phyloP scores from a whole-genome alignment of 2,888 invertebrate genomes.

The Clostera curtula region DNA sequence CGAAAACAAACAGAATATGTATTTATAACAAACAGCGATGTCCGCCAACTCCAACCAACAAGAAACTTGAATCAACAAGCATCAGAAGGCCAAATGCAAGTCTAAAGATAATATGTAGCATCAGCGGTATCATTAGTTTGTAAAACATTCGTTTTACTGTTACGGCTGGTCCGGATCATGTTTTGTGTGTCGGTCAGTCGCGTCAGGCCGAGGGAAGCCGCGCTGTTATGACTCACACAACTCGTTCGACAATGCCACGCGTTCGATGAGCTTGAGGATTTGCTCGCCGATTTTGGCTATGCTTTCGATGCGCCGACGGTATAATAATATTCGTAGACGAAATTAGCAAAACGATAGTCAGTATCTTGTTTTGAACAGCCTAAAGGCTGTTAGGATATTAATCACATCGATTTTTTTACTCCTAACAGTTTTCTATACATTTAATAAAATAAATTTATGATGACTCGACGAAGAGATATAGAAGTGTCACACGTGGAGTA shows the following conservation, averaged over 20 bases:
- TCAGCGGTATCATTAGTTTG: slow-evolving; percentile 14
- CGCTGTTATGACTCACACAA: slow-evolving; percentile 43
- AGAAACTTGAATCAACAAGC: neutral
- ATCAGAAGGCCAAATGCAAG: slow-evolving; percentile 6
- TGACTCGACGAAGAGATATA: too few species aligned
- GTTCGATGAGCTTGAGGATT: slow-evolving; percentile 14
- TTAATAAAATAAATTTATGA: too few species aligned
- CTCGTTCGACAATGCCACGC: slow-evolving; percentile 27
- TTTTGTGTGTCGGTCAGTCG: slow-evolving; percentile 23
- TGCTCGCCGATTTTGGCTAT: slow-evolving; percentile 11
- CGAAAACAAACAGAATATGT: neutral
- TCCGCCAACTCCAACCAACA: neutral
- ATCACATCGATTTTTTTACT: too few species aligned
- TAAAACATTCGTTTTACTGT: slow-evolving; percentile 22
- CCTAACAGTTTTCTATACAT: too few species aligned
- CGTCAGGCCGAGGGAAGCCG: slow-evolving; percentile 44
- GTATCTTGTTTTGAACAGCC: too few species aligned
- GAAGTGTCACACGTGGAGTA: too few species aligned
- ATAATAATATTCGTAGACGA: too few species aligned
- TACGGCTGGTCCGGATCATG: slow-evolving; percentile 21
- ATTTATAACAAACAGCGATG: neutral
- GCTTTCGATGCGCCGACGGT: too few species aligned
- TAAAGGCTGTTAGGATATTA: too few species aligned
- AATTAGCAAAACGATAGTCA: too few species aligned
- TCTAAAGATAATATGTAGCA: slow-evolving; percentile 12